phyloP scores from a whole-genome alignment of 2,113 vertebrate species.

The Myiopsitta monachus region DNA sequence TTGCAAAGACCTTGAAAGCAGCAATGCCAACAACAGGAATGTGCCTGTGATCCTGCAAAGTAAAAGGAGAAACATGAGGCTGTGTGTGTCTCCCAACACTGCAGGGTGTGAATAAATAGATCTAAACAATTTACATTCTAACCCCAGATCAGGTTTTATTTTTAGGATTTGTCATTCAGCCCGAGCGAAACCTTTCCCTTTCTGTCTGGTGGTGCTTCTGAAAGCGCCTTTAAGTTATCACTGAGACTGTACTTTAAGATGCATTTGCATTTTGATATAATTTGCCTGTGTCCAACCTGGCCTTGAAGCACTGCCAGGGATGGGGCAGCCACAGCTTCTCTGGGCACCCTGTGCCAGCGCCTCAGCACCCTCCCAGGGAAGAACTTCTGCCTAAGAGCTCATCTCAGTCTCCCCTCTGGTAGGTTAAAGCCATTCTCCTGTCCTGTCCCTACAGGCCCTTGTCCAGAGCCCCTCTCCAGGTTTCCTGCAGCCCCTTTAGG shows the following conservation, averaged over 20 bases:
- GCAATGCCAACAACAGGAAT: neutral
- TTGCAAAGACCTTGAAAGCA: slow-evolving; percentile 27
- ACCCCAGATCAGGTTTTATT: slow-evolving; percentile 25
- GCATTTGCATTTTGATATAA: slow-evolving; percentile 8
- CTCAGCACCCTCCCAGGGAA: too few species aligned
- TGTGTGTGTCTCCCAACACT: neutral
- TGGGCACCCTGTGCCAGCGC: too few species aligned
- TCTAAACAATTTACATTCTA: slow-evolving; percentile 23
- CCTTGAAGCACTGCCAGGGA: too few species aligned
- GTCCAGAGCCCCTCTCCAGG: too few species aligned
- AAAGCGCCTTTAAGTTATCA: neutral
- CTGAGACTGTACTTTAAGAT: neutral
- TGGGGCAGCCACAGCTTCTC: too few species aligned
- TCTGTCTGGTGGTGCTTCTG: neutral
- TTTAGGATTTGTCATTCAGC: neutral
- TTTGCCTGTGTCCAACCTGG: neutral
- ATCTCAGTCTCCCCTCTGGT: too few species aligned
- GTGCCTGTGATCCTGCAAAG: slow-evolving; percentile 7
- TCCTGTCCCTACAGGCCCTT: too few species aligned
- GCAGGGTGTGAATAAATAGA: slow-evolving; percentile 35
- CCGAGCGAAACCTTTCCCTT: neutral
- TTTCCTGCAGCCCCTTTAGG: too few species aligned
- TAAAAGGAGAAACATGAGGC: neutral
- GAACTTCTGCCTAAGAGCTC: too few species aligned
- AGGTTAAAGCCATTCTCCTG: too few species aligned